Conservation (phyloP, 1,140 invertebrate genomes). For the Nylanderia fulva region DNA sequence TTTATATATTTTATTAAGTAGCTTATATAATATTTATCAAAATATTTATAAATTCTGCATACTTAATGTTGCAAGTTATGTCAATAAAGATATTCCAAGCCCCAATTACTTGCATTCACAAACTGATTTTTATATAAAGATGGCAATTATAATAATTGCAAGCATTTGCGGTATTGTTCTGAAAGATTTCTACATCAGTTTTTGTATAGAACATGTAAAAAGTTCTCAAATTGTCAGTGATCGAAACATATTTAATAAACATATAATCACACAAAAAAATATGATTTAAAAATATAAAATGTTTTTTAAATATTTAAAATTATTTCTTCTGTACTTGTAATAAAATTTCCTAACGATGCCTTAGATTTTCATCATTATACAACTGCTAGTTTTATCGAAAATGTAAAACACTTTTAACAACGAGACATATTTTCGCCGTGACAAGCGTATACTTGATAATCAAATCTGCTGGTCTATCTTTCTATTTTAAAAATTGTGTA, state of each 20-base stretch:
- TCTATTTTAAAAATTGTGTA: neutral
- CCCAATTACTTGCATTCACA: constrained; percentile 65
- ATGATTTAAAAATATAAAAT: neutral
- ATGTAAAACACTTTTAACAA: neutral
- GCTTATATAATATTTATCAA: constrained; percentile 29
- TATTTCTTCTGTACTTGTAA: neutral
- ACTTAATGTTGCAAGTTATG: constrained; percentile 39
- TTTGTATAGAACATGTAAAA: constrained; percentile 11
- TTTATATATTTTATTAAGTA: constrained; percentile 12
- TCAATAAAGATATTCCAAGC: constrained; percentile 60
- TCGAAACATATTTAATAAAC: constrained; percentile 1
- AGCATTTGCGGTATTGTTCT: constrained; percentile 37
- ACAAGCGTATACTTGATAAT: constrained; percentile 4
- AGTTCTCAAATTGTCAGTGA: neutral
- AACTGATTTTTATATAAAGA: constrained; percentile 55
- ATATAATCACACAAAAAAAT: neutral
- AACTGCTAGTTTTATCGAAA: neutral
- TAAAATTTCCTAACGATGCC: neutral
- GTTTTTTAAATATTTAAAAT: too few species aligned
- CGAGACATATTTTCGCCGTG: neutral
- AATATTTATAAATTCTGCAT: constrained; percentile 49
- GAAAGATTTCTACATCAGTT: constrained; percentile 49
- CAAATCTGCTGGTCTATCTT: neutral
- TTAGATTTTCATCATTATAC: neutral
- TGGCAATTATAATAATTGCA: constrained; percentile 53